Percentiles rank a stretch among this genome's conserved stretches.
Evolutionary conservation across 2,888 invertebrate species (phyloP).

Genomic region (Parthenolecanium corni): DNA sequence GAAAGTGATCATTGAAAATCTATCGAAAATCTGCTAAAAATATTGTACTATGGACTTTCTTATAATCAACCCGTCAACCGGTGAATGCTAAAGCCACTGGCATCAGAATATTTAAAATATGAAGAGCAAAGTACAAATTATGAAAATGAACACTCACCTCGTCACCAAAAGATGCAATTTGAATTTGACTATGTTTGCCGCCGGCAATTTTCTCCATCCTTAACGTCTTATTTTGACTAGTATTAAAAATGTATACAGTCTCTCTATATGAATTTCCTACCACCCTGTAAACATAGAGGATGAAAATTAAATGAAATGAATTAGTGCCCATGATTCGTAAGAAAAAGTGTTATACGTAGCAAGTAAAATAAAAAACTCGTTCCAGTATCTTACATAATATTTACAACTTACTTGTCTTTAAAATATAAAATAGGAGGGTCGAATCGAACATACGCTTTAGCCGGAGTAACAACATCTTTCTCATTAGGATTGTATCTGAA

Average conservation of each 20-base stretch:
- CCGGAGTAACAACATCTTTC: conserved; percentile 7
- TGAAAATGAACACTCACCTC: conserved; percentile 5
- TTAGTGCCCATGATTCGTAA: too few relatives aligned
- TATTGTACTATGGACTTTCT: too few relatives aligned
- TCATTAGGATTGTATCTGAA: conserved; percentile 17
- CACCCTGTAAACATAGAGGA: conserved; percentile 4
- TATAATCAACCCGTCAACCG: too few relatives aligned
- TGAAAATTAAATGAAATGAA: too few relatives aligned
- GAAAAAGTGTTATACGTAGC: neutral
- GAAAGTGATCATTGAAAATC: too few relatives aligned
- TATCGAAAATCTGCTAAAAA: too few relatives aligned
- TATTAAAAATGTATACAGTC: conserved; percentile 19
- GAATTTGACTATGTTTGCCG: conserved; percentile 23
- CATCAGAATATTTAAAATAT: too few relatives aligned
- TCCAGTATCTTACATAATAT: too few relatives aligned
- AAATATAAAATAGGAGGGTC: conserved; percentile 28
- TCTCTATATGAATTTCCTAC: conserved; percentile 23
- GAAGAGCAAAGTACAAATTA: too few relatives aligned
- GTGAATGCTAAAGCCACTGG: too few relatives aligned
- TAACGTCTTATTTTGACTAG: conserved; percentile 24
- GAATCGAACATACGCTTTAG: conserved; percentile 38
- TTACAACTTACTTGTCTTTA: conserved; percentile 24
- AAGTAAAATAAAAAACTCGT: neutral
- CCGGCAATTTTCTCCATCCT: conserved; percentile 23
- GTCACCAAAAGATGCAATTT: conserved; percentile 17